phyloP scores from a whole-genome alignment of 2,113 vertebrate genomes.

The Cottus gobio region DNA sequence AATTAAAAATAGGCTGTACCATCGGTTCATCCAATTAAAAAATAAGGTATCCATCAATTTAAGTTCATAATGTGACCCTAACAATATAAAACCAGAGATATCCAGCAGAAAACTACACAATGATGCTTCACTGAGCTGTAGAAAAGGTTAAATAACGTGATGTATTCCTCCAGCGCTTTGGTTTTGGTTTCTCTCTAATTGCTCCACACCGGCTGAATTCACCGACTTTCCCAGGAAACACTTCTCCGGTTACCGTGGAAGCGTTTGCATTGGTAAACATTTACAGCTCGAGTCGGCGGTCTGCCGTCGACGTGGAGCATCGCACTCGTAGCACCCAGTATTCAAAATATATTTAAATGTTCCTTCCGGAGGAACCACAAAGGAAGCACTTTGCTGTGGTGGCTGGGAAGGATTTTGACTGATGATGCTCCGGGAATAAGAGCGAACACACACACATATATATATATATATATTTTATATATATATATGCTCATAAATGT shows the following conservation, averaged over 20 bases:
- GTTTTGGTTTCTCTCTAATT: constrained; percentile 46
- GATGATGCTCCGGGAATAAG: constrained; percentile 9
- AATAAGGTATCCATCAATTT: not conserved
- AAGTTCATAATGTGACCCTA: not conserved
- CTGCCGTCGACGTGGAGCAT: constrained; percentile 6
- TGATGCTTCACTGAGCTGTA: not conserved
- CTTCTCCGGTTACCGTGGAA: constrained; percentile 34
- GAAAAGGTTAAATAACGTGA: constrained; percentile 10
- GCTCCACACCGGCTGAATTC: constrained; percentile 40
- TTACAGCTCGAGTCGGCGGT: not conserved
- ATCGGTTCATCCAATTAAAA: not conserved
- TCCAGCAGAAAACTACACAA: not conserved
- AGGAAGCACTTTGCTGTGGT: constrained; percentile 42
- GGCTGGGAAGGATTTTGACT: constrained; percentile 26
- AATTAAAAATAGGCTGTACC: not conserved
- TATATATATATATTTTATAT: no score
- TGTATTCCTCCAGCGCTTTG: not conserved
- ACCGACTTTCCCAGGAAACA: constrained; percentile 33
- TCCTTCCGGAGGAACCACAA: not conserved
- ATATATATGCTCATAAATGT: not conserved
- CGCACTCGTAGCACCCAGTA: constrained; percentile 3
- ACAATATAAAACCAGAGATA: not conserved
- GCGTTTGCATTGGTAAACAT: constrained; percentile 49
- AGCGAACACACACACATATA: not conserved
- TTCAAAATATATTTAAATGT: not conserved